These are phyloP conservation scores for Eristalinus sepulchralis DNA, from an alignment of 2,888 invertebrate species.

Conservation along the genomic window DNA sequence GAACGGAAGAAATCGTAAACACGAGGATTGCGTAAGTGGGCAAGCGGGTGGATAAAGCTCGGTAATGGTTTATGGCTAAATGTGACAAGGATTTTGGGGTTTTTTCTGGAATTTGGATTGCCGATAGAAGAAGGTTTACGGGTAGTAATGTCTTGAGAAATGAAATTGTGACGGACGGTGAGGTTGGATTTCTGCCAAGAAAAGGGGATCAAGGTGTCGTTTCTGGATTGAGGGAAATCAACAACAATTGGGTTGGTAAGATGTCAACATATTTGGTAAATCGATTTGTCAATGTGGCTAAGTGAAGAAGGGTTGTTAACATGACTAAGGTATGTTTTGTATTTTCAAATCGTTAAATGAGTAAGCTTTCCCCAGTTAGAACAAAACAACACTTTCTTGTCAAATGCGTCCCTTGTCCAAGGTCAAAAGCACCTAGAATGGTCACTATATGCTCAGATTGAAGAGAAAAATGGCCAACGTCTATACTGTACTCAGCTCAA, in stretches of 20 bases:
- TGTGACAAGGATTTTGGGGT: background rate
- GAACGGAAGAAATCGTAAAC: slow-evolving; percentile 11
- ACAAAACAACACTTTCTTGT: no score
- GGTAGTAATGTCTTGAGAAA: background rate
- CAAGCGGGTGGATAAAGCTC: slow-evolving; percentile 2
- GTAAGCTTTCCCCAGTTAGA: no score
- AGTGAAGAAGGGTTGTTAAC: no score
- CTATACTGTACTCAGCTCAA: no score
- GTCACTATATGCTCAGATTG: no score
- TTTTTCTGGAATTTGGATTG: background rate
- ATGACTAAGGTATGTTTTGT: no score
- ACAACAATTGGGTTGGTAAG: no score
- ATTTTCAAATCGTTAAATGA: no score
- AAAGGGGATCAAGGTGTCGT: background rate
- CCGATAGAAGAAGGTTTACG: background rate
- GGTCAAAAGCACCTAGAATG: no score
- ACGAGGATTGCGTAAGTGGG: slow-evolving; percentile 14
- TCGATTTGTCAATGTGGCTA: background rate
- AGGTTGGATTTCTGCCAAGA: background rate
- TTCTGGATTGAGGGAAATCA: background rate
- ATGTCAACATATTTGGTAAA: background rate
- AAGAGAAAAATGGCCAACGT: no score
- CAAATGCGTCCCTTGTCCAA: no score
- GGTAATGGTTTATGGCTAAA: slow-evolving; percentile 16
- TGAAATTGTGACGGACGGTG: background rate